These are phyloP conservation scores for Microcebus griseorufus DNA, from an alignment of 2,113 vertebrate genomes.

Conservation along the genomic window DNA sequence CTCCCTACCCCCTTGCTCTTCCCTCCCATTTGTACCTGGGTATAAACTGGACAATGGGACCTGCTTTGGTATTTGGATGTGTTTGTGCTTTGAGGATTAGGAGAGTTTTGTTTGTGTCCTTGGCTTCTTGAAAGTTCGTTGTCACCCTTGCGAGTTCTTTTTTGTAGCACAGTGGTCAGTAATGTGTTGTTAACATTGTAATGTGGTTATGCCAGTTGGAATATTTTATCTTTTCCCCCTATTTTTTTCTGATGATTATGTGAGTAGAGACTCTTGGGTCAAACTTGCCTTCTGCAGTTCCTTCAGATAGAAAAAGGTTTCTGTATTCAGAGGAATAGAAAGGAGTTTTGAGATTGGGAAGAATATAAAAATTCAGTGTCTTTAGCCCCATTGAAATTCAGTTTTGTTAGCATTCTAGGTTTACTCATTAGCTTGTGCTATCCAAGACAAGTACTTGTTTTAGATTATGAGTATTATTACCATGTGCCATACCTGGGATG, in stretches of 20 bases:
- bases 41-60: not conserved
- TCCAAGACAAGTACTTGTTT: conserved; percentile 23
- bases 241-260: conserved; percentile 39
- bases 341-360: conserved; percentile 36
- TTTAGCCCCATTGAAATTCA: not conserved
- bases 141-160: conserved; percentile 51
- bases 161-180: conserved; percentile 57
- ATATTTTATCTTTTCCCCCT: not conserved
- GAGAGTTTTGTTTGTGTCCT: conserved; percentile 58
- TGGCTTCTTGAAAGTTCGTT: conserved; percentile 51
- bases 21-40: not conserved
- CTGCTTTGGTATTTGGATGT: conserved; percentile 28
- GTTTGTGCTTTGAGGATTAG: conserved; percentile 60
- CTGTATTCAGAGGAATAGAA: conserved; percentile 21
- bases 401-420: conserved; percentile 36
- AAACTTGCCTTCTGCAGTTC: conserved; percentile 38
- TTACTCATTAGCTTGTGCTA: conserved; percentile 34
- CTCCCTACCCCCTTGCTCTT: not conserved
- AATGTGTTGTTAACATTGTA: conserved; percentile 42
- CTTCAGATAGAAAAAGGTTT: conserved; percentile 34
- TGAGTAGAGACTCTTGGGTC: conserved; percentile 1
- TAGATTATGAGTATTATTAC: not conserved
- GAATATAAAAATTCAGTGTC: not conserved
- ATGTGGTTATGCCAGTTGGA: conserved; percentile 13
- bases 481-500: not conserved